These are phyloP conservation scores for Troides aeacus DNA, from an alignment of 2,888 invertebrate species.

Conservation along the genomic window DNA sequence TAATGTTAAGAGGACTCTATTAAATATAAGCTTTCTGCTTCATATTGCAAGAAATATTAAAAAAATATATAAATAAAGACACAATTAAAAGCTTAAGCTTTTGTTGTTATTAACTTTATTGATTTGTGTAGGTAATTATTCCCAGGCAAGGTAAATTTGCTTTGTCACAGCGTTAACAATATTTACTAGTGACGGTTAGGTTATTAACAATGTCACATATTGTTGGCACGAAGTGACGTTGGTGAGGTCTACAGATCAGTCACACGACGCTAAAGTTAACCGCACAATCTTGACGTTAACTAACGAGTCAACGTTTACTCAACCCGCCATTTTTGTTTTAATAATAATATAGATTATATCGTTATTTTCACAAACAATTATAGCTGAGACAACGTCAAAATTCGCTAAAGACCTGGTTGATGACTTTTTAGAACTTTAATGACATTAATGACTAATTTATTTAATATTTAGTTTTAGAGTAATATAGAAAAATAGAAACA, in stretches of 20 bases:
- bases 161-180: not conserved
- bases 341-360: not conserved
- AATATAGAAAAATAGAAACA: no score
- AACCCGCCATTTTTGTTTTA: not conserved
- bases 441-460: no score
- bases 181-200: not conserved
- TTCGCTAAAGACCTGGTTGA: no score
- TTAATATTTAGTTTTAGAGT: no score
- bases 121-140: not conserved
- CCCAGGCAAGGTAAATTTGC: not conserved
- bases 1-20: not conserved
- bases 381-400: no score
- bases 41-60: not conserved
- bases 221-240: conserved; percentile 1
- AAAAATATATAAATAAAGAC: no score
- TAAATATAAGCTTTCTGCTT: not conserved
- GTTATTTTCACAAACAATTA: not conserved
- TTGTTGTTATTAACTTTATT: not conserved
- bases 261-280: conserved; percentile 3
- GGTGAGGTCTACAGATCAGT: conserved; percentile 4
- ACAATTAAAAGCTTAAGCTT: not conserved
- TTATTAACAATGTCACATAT: conserved; percentile 3
- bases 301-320: not conserved
- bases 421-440: no score
- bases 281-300: not conserved